Evolutionary conservation across 2,797 vertebrate species (phyloP).

Genomic region (Siniperca undulata): DNA sequence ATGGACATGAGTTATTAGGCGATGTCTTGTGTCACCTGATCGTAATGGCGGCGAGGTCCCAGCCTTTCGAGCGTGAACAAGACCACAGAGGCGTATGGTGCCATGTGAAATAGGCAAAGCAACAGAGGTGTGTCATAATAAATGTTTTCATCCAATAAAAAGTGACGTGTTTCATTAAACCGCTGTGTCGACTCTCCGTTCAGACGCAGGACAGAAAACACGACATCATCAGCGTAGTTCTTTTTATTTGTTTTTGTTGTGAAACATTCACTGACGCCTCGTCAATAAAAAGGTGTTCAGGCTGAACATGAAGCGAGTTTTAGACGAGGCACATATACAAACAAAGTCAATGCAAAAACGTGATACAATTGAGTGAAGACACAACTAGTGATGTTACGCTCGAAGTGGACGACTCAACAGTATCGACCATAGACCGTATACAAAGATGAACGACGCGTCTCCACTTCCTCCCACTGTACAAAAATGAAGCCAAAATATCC

Average conservation of each 20-base stretch:
- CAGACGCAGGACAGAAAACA: not conserved
- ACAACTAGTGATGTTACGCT: too few species aligned
- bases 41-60: not conserved
- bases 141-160: slow-evolving; percentile 85
- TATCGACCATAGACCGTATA: too few species aligned
- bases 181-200: not conserved
- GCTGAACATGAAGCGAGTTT: not conserved
- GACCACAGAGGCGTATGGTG: slow-evolving; percentile 42
- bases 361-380: too few species aligned
- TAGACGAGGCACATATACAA: not conserved
- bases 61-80: slow-evolving; percentile 39
- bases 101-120: slow-evolving; percentile 68
- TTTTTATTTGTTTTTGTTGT: slow-evolving; percentile 2
- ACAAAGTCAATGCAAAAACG: not conserved
- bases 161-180: slow-evolving; percentile 73
- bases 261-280: not conserved
- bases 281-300: not conserved
- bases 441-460: too few species aligned
- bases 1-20: not conserved
- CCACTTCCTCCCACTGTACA: too few species aligned
- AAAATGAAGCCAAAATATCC: too few species aligned
- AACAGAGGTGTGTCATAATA: slow-evolving; percentile 74
- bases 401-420: not conserved
- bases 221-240: not conserved
- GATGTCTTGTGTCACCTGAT: not conserved